phyloP scores from a whole-genome alignment of 2,113 vertebrate genomes.

The Phrynocephalus versicolor region DNA sequence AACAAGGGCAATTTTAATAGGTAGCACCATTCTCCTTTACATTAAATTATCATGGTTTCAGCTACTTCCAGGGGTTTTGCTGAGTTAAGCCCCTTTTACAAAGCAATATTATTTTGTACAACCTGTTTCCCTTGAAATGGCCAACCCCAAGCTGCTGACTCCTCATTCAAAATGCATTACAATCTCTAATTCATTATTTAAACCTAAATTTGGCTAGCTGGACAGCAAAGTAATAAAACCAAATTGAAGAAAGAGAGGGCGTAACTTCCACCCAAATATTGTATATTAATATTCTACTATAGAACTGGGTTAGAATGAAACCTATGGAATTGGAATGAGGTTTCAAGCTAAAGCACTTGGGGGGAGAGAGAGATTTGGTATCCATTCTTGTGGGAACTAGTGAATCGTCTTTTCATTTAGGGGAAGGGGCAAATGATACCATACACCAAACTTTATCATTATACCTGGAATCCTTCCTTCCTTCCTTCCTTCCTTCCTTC shows the following conservation, averaged over 20 bases:
- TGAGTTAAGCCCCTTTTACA: constrained; percentile 34
- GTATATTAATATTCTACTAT: constrained; percentile 31
- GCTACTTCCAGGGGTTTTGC: constrained; percentile 39
- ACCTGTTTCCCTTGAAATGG: constrained; percentile 26
- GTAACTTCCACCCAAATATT: constrained; percentile 29
- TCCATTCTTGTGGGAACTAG: constrained; percentile 41
- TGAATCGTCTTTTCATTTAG: not conserved
- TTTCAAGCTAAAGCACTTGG: constrained; percentile 32
- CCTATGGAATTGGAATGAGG: fast-evolving
- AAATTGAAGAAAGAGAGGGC: constrained; percentile 5
- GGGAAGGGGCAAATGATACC: too few species aligned
- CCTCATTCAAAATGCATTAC: constrained; percentile 55
- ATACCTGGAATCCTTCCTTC: too few species aligned
- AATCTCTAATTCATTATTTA: constrained; percentile 58
- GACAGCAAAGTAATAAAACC: constrained; percentile 21
- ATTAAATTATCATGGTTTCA: constrained; percentile 55
- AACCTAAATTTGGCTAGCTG: constrained; percentile 40
- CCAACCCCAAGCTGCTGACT: constrained; percentile 16
- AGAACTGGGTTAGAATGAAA: constrained; percentile 26
- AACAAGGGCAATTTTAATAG: constrained; percentile 60
- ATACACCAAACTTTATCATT: too few species aligned
- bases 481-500: too few species aligned
- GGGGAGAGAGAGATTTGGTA: constrained; percentile 42
- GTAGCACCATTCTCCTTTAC: constrained; percentile 56
- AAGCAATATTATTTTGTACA: not conserved